Evolutionary conservation across 2,113 vertebrate genomes (phyloP).

Genomic region (Smithornis capensis): DNA sequence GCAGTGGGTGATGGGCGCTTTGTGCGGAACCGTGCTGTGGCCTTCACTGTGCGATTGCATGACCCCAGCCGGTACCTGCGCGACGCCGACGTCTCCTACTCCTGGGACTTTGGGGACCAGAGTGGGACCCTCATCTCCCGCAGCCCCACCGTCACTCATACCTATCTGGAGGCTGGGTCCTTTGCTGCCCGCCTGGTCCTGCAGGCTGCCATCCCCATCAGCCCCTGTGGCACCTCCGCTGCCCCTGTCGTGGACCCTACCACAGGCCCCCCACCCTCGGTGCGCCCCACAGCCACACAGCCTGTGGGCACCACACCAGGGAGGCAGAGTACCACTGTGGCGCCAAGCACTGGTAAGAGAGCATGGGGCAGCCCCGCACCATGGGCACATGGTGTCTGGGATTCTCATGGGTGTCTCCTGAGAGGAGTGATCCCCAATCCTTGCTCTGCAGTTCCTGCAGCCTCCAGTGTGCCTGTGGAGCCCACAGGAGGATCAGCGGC

Average conservation of each 20-base stretch:
- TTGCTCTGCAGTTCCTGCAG: conserved; percentile 26
- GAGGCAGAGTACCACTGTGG: not conserved
- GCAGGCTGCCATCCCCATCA: conserved; percentile 86
- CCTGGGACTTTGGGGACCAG: conserved; percentile 92
- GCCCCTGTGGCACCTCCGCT: conserved; percentile 71
- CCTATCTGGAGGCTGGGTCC: conserved; percentile 79
- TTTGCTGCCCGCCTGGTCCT: conserved; percentile 84
- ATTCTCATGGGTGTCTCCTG: too few relatives aligned
- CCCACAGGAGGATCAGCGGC: not conserved
- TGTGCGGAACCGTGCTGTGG: conserved; percentile 86
- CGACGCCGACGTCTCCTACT: conserved; percentile 85
- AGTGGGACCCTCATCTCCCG: conserved; percentile 90
- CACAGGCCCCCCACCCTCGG: accelerated
- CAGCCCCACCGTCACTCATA: conserved; percentile 82
- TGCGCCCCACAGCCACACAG: conserved; percentile 20
- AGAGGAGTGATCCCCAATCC: not conserved
- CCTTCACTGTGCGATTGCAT: conserved; percentile 84
- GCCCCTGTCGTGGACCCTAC: conserved; percentile 37
- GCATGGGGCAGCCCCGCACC: accelerated
- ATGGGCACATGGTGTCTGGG: not conserved
- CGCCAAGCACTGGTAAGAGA: not conserved
- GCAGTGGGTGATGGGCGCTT: conserved; percentile 77
- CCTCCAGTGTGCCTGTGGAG: not conserved
- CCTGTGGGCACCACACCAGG: not conserved
- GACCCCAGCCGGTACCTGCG: conserved; percentile 90